These are phyloP conservation scores for Melipona beecheii DNA, from an alignment of 2,888 invertebrate species.

Conservation along the genomic window DNA sequence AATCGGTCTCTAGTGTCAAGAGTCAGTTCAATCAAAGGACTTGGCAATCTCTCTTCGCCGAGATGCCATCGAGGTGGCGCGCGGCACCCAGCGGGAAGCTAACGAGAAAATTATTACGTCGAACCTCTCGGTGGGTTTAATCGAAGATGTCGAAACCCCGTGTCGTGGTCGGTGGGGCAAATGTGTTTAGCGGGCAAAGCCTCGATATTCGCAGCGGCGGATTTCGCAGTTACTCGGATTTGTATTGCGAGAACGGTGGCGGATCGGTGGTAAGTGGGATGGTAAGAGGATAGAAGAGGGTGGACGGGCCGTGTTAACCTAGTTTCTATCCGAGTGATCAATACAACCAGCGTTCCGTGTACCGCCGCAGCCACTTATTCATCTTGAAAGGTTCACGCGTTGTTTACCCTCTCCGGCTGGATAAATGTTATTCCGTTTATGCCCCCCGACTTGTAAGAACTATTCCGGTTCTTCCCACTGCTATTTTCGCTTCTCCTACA, in stretches of 20 bases:
- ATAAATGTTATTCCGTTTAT: constrained; percentile 58
- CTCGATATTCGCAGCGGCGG: constrained; percentile 48
- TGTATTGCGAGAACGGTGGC: constrained; percentile 55
- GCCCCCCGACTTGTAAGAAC: background rate
- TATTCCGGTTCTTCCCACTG: background rate
- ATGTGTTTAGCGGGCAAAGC: constrained; percentile 43
- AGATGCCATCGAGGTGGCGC: background rate
- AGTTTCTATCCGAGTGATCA: constrained; percentile 75
- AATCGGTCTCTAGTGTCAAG: too few relatives aligned
- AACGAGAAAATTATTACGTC: constrained; percentile 51
- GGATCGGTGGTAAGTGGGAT: constrained; percentile 66
- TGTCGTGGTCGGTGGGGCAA: constrained; percentile 14
- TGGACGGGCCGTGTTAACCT: constrained; percentile 74
- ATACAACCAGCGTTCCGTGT: constrained; percentile 72
- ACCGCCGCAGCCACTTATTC: constrained; percentile 72
- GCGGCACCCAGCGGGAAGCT: background rate
- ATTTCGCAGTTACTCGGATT: constrained; percentile 63
- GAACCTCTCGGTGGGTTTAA: constrained; percentile 44
- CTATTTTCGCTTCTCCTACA: constrained; percentile 5
- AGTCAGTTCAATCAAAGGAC: too few relatives aligned
- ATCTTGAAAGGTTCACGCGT: constrained; percentile 66
- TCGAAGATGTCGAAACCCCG: constrained; percentile 48
- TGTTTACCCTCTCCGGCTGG: constrained; percentile 46
- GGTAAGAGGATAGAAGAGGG: constrained; percentile 67
- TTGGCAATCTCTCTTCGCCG: background rate